Evolutionary conservation across 1,140 invertebrate genomes (phyloP).

Genomic region (Trichoplusia ni): DNA sequence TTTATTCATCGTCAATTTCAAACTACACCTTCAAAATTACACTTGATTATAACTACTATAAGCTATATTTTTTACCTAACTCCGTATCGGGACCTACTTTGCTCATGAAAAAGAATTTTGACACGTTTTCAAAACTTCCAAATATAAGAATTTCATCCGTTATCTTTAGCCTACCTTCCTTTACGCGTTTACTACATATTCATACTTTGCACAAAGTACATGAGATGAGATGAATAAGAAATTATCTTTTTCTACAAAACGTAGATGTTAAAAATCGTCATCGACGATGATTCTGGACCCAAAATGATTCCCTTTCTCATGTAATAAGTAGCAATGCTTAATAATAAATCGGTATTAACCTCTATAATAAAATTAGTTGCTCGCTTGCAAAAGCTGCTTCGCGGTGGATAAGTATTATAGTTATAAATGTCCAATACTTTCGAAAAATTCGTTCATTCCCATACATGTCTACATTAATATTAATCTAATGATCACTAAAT

Average conservation of each 20-base stretch:
- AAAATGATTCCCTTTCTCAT: constrained; percentile 29
- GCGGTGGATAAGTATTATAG: constrained; percentile 68
- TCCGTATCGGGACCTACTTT: constrained; percentile 60
- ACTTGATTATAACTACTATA: constrained; percentile 79
- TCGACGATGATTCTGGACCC: constrained; percentile 24
- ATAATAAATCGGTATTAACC: constrained; percentile 54
- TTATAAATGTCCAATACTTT: constrained; percentile 56
- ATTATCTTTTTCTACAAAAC: constrained; percentile 26
- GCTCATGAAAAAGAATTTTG: constrained; percentile 73
- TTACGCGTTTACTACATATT: constrained; percentile 70
- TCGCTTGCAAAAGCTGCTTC: constrained; percentile 69
- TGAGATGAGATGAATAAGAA: constrained; percentile 26
- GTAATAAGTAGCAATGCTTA: constrained; percentile 42
- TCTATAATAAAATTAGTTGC: constrained; percentile 70
- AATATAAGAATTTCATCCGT: constrained; percentile 56
- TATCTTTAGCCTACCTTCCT: constrained; percentile 62
- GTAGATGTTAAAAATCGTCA: constrained; percentile 34
- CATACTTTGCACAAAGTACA: constrained; percentile 35
- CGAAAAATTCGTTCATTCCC: constrained; percentile 67
- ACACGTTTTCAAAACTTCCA: constrained; percentile 71
- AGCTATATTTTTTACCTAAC: constrained; percentile 77
- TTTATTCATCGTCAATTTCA: constrained; percentile 79
- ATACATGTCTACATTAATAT: constrained; percentile 59
- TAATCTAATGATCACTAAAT: constrained; percentile 52
- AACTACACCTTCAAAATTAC: constrained; percentile 80